Percentiles rank a stretch among this genome's conserved stretches.
These are phyloP conservation scores for Anser brachyrhynchus DNA, from an alignment of 2,113 vertebrate species.

Conservation along the genomic window DNA sequence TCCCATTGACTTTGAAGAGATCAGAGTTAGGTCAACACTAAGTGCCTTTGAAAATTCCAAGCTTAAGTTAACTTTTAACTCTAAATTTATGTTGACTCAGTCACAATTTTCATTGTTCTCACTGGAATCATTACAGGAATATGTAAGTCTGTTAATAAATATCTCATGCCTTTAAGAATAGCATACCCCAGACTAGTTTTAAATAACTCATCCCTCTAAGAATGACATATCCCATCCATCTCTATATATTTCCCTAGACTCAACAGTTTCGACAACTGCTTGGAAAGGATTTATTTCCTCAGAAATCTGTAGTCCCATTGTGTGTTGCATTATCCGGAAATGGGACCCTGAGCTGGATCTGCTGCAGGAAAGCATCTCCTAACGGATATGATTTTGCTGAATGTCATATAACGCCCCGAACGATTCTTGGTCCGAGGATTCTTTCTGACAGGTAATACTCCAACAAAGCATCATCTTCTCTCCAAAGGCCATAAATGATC, in stretches of 20 bases:
- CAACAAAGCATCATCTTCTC: constrained; percentile 13
- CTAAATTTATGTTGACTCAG: constrained; percentile 45
- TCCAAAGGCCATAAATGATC: constrained; percentile 24
- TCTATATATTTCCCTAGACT: constrained; percentile 65
- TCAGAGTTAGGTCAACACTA: not conserved
- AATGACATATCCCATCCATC: constrained; percentile 60
- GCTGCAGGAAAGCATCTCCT: constrained; percentile 55
- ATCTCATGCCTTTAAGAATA: constrained; percentile 50
- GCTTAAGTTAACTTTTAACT: constrained; percentile 42
- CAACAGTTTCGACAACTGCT: constrained; percentile 57
- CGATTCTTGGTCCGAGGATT: constrained; percentile 24
- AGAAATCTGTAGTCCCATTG: constrained; percentile 62
- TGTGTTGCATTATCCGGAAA: constrained; percentile 47
- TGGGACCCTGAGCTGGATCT: constrained; percentile 16
- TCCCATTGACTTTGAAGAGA: not conserved
- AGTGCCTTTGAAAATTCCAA: constrained; percentile 10
- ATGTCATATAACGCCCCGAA: constrained; percentile 35
- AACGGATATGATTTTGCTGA: constrained; percentile 49
- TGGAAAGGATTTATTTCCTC: constrained; percentile 66
- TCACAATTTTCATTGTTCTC: constrained; percentile 53
- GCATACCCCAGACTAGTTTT: constrained; percentile 28
- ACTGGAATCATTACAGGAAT: constrained; percentile 47
- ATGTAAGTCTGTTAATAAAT: constrained; percentile 63
- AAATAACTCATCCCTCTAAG: constrained; percentile 63
- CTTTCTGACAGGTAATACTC: constrained; percentile 59